These are phyloP conservation scores for Apodemia hepburni DNA, from an alignment of 2,888 invertebrate genomes.

Conservation along the genomic window DNA sequence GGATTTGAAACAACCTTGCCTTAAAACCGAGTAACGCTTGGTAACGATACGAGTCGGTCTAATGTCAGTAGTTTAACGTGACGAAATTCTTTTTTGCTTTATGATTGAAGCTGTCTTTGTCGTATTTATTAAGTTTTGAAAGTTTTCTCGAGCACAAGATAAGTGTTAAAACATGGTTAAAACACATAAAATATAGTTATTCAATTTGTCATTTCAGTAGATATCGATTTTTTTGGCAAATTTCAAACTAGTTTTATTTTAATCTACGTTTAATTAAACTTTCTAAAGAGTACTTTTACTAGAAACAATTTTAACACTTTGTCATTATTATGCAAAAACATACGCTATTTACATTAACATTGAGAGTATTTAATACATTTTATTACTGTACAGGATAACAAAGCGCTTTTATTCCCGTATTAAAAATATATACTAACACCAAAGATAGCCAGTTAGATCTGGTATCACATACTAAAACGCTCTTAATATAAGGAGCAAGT, in stretches of 20 bases:
- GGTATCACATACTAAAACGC: conserved; percentile 17
- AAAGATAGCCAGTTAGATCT: neutral
- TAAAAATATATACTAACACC: conserved; percentile 24
- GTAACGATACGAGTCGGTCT: too few species aligned
- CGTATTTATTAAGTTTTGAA: too few species aligned
- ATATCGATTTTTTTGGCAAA: neutral
- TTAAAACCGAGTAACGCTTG: too few species aligned
- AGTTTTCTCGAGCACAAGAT: too few species aligned
- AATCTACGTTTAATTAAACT: neutral
- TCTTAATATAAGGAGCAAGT: conserved; percentile 13
- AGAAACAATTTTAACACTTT: neutral
- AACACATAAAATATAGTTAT: too few species aligned
- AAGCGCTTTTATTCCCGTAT: conserved; percentile 55
- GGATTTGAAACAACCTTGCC: too few species aligned
- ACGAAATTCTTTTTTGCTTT: too few species aligned
- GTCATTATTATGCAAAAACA: neutral
- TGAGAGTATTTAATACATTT: conserved; percentile 28
- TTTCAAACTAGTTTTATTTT: neutral
- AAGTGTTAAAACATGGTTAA: too few species aligned
- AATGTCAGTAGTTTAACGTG: too few species aligned
- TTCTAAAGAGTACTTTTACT: neutral
- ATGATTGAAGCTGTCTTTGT: too few species aligned
- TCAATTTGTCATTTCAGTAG: too few species aligned
- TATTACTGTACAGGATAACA: conserved; percentile 34
- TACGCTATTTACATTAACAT: neutral